Base-by-base conservation (phyloP, 2,113 vertebrate genomes). In the Halichoeres trimaculatus region DNA sequence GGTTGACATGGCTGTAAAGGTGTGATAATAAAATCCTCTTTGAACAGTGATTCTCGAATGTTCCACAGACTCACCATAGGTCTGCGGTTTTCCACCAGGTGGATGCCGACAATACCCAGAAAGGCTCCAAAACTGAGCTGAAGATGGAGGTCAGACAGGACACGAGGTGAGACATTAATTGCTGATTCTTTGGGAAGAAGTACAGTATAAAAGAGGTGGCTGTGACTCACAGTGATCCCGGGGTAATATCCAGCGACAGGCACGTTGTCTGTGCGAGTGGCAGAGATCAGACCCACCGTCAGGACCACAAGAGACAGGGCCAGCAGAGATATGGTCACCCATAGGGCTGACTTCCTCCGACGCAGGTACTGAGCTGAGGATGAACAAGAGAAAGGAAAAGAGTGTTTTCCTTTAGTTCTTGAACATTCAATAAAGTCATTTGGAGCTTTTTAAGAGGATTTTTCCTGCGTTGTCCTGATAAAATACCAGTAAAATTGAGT, bases 111-210 rank as follows among this genome's bases (percentile, higher is more conserved):
- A 14, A 98, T 94, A 4, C 95, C 97, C 43, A 99, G 86, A 91
- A 99, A 98, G 0, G 97, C 94, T 78, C 98, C 97, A 41, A 98
- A 98, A 81, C 97, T 97, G 88, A 99, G 93, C 98, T 99, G 90
- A 59, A 45, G n/a, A 38, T 3, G 35, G 8, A 74, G 45, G 53
- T 35, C n/a, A 76, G 12, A 70, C 30, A 4, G 8, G 23, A 72
- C 5, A 19, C 13, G 34, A 41, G 38, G 1, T 14, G 17, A n/a
- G 12, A 45, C 1, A 41, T 40, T 19, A n/a, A 51, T 47, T 7
- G 13, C 1, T 11, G 7, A 11, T 41, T 7, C 5, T n/a, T 16
- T 11, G 47, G 8, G 12, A 0, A 17, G 17, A 17, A 45, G 17
- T 19, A 45, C 16, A 45, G 6, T 2, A 45, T 7, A 14, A n/a